Conservation (phyloP, 2,888 invertebrate genomes). For the Yponomeuta cagnagella region DNA sequence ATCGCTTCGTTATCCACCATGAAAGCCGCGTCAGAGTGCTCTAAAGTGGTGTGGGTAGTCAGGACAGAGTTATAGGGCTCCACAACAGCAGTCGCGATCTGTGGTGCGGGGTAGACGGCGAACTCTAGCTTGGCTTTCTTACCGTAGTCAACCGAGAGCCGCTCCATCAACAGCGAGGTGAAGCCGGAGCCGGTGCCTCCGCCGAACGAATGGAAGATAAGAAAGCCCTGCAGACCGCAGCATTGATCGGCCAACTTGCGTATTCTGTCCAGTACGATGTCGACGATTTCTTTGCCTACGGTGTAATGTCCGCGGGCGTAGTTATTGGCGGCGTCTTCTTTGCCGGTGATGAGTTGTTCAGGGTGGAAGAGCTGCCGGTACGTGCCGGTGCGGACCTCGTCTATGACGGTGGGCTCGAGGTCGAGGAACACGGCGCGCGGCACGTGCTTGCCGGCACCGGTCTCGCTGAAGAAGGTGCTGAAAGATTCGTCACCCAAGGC, state of each 20-base stretch:
- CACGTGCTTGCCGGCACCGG: conserved; percentile 73
- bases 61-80: conserved; percentile 94
- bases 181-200: conserved; percentile 85
- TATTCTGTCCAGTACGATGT: conserved; percentile 84
- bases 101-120: conserved; percentile 91
- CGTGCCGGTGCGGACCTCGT: conserved; percentile 87
- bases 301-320: conserved; percentile 86
- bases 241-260: conserved; percentile 86
- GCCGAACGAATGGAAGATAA: conserved; percentile 78
- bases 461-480: conserved; percentile 90
- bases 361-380: conserved; percentile 76
- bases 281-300: conserved; percentile 89
- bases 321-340: conserved; percentile 88
- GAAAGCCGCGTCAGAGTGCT: not conserved
- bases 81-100: conserved; percentile 85
- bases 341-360: not conserved
- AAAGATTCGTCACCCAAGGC: conserved; percentile 87
- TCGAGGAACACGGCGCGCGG: conserved; percentile 88
- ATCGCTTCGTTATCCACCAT: not conserved
- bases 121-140: conserved; percentile 82
- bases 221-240: conserved; percentile 86
- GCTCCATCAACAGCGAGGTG: conserved; percentile 90
- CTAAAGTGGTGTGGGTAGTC: conserved; percentile 78
- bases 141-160: conserved; percentile 86
- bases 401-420: conserved; percentile 91